phyloP scores from a whole-genome alignment of 2,888 invertebrate genomes.

The Plebejus anna region DNA sequence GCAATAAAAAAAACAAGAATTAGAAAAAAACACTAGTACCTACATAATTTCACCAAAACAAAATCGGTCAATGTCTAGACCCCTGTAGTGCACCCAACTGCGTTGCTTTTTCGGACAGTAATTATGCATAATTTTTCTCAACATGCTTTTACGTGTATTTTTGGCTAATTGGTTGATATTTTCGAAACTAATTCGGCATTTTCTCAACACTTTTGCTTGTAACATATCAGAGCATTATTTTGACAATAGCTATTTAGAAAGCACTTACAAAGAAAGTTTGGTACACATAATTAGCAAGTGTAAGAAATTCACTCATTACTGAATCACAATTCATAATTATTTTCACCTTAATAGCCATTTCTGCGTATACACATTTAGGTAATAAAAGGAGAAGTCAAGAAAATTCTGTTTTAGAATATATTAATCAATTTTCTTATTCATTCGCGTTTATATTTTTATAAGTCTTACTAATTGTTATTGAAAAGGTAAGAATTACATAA shows the following conservation, averaged over 20 bases:
- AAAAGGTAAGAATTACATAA: background rate
- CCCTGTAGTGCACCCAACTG: background rate
- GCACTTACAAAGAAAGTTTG: conserved; percentile 28
- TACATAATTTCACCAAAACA: background rate
- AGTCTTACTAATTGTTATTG: too few species aligned
- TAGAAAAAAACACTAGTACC: background rate
- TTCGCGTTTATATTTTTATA: too few species aligned
- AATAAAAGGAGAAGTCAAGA: conserved; percentile 14
- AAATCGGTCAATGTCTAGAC: background rate
- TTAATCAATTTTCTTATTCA: background rate
- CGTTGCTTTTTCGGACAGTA: background rate
- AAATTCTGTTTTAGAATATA: background rate
- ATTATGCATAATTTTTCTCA: conserved; percentile 5
- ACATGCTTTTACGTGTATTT: conserved; percentile 1
- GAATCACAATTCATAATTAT: conserved; percentile 27
- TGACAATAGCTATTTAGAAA: conserved; percentile 27
- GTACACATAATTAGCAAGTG: conserved; percentile 27
- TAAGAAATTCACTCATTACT: conserved; percentile 28
- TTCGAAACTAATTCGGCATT: conserved; percentile 21
- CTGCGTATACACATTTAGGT: conserved; percentile 1
- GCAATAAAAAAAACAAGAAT: background rate
- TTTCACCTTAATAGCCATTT: conserved; percentile 23
- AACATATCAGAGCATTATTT: conserved; percentile 19
- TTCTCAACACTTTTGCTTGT: conserved; percentile 19
- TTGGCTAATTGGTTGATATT: conserved; percentile 10